Conservation (phyloP, 2,113 vertebrate species). For the Semicossyphus pulcher region DNA sequence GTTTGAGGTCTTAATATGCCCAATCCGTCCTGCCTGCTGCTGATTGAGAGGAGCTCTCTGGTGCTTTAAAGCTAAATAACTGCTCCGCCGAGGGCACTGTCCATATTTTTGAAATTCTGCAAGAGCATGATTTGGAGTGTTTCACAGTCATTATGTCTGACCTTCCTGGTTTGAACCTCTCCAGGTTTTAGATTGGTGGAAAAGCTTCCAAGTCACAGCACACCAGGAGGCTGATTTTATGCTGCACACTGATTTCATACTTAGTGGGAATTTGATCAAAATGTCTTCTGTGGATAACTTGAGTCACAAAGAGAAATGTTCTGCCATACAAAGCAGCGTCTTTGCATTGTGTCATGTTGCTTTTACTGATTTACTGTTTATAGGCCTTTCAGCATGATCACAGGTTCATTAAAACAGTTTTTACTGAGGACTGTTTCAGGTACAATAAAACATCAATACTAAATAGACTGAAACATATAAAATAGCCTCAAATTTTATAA, state of each 20-base stretch:
- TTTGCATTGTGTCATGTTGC: background rate
- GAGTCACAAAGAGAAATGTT: constrained; percentile 26
- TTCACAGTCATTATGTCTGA: constrained; percentile 72
- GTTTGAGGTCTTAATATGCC: constrained; percentile 44
- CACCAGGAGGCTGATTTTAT: constrained; percentile 60
- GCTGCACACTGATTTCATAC: constrained; percentile 58
- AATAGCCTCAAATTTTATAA: no score
- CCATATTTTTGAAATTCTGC: constrained; percentile 59
- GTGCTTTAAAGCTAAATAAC: constrained; percentile 61
- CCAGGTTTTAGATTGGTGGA: constrained; percentile 70
- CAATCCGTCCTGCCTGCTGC: constrained; percentile 19
- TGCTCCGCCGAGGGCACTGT: constrained; percentile 55
- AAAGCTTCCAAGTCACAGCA: constrained; percentile 67
- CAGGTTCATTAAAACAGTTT: no score
- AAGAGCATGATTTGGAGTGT: constrained; percentile 66
- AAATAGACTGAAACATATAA: no score
- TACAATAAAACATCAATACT: no score
- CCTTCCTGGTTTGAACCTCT: constrained; percentile 71
- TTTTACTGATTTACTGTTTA: background rate
- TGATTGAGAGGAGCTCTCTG: constrained; percentile 59
- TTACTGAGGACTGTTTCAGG: no score
- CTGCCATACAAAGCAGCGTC: background rate
- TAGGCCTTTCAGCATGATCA: background rate
- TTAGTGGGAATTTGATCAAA: constrained; percentile 58
- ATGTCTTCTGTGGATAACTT: constrained; percentile 21